Conservation (phyloP, 2,113 vertebrate species). For the Coturnix japonica region DNA sequence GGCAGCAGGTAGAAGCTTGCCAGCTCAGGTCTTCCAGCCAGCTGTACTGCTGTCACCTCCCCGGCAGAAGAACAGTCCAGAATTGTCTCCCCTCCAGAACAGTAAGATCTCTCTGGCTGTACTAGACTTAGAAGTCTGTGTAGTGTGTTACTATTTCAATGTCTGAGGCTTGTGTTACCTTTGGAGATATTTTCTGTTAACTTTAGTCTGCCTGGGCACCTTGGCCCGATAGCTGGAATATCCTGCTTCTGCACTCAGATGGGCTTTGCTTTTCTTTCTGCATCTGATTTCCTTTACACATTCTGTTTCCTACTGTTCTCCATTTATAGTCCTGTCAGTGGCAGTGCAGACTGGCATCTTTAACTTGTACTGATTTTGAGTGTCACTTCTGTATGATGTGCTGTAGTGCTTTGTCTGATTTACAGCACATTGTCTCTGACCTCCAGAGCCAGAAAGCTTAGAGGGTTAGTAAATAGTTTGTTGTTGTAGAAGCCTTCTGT, state of each 20-base stretch:
- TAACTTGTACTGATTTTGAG: not conserved
- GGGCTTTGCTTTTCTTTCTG: not conserved
- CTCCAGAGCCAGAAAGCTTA: not conserved
- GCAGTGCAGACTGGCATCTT: not conserved
- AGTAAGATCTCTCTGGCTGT: constrained; percentile 60
- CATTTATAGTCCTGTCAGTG: not conserved
- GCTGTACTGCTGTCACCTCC: constrained; percentile 89
- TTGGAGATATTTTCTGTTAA: not conserved
- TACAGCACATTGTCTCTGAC: not conserved
- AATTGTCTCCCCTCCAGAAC: constrained; percentile 45
- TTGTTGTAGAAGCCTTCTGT: not conserved
- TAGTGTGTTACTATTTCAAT: not conserved
- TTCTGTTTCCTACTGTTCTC: not conserved
- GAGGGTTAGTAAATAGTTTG: not conserved
- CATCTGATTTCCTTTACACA: not conserved
- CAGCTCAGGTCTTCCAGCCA: constrained; percentile 70
- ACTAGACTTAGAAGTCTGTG: not conserved
- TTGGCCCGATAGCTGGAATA: not conserved
- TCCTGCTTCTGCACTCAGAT: not conserved
- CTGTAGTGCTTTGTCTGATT: not conserved
- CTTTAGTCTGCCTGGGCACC: not conserved
- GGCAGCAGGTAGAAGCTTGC: not conserved
- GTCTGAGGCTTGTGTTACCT: not conserved
- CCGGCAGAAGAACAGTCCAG: constrained; percentile 78
- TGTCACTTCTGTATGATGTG: not conserved